Conservation (phyloP, 2,113 vertebrate species). For the Verasper variegatus region DNA sequence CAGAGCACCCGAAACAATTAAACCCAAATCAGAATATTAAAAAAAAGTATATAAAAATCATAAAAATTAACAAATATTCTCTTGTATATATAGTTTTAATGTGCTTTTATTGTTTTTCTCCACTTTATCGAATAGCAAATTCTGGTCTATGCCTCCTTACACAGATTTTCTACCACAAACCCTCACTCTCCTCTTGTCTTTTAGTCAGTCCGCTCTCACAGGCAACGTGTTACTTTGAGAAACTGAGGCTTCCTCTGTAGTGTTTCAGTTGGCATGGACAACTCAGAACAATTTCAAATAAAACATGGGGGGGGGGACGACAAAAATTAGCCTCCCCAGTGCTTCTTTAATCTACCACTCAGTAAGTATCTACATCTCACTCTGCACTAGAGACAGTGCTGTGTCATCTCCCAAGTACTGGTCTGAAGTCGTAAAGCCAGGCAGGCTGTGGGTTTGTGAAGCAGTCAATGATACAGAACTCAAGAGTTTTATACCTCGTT, state of each 20-base stretch:
- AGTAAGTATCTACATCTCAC: slow-evolving; percentile 82
- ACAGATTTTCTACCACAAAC: slow-evolving; percentile 46
- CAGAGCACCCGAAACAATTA: slow-evolving; percentile 79
- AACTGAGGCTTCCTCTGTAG: slow-evolving; percentile 39
- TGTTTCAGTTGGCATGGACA: slow-evolving; percentile 54
- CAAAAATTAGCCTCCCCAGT: slow-evolving; percentile 58
- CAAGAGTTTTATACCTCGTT: slow-evolving; percentile 42
- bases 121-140: slow-evolving; percentile 64
- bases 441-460: slow-evolving; percentile 29
- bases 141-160: slow-evolving; percentile 57
- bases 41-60: slow-evolving; percentile 77
- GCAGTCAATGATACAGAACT: slow-evolving; percentile 54
- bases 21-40: slow-evolving; percentile 80
- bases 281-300: slow-evolving; percentile 18
- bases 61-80: slow-evolving; percentile 85
- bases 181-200: slow-evolving; percentile 35
- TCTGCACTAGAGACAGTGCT: slow-evolving; percentile 64
- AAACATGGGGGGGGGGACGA: slow-evolving; percentile 14
- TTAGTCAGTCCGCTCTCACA: slow-evolving; percentile 41
- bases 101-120: slow-evolving; percentile 79
- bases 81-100: slow-evolving; percentile 83
- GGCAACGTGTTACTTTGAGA: slow-evolving; percentile 54
- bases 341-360: slow-evolving; percentile 73
- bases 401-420: slow-evolving; percentile 45
- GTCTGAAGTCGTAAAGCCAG: slow-evolving; percentile 38